Evolutionary conservation across 2,888 invertebrate species (phyloP), one percentile per base, ranked within the genome.

Genomic region (Phragmatobia fuliginosa): DNA sequence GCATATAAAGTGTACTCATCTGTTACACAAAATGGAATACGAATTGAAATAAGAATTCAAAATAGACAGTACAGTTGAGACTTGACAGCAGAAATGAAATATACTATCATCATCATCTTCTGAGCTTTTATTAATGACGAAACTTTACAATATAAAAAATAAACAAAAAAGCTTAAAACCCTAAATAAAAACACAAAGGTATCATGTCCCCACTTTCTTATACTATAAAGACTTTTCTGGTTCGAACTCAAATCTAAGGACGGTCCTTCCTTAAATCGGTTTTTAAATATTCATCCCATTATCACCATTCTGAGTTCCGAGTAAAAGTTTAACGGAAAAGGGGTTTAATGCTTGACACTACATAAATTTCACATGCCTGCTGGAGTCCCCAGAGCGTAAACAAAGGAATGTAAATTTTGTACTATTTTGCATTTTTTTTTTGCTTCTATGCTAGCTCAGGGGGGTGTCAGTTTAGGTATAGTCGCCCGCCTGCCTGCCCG

Each of bases 231-330:
- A 5, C 28, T 28, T 6, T 28, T 6, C 14, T 14, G 16, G 25
- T 16, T 16, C 4, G 16, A 28, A 16, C 16, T 16, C 5, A 33
- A 68, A 33, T 32, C 8, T 38, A 56, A 32, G 58, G 62, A 64
- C 72, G 11, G n/a, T 63, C 63, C 41, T 65, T 58, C 38, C 70
- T 63, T 60, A 64, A 80, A 81, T 80, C 80, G 75, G 73, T 80
- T 81, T 49, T 81, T 81, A 81, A 82, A 82, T 80, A 81, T 81
- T 80, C 77, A 81, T 73, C 58, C 66, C 72, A 77, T 80, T 72
- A 80, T 82, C 78, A 75, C 70, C 77, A 80, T 74, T 77, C 72
- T 2, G 14, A 3, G 65, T 67, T 69, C 67, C 45, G 45, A 49
- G 72, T n/a, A 66, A 68, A 65, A 62, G 70, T 65, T 63, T 65